These are phyloP conservation scores for Brachymystax lenok DNA, from an alignment of 2,797 vertebrate species.

Conservation along the genomic window DNA sequence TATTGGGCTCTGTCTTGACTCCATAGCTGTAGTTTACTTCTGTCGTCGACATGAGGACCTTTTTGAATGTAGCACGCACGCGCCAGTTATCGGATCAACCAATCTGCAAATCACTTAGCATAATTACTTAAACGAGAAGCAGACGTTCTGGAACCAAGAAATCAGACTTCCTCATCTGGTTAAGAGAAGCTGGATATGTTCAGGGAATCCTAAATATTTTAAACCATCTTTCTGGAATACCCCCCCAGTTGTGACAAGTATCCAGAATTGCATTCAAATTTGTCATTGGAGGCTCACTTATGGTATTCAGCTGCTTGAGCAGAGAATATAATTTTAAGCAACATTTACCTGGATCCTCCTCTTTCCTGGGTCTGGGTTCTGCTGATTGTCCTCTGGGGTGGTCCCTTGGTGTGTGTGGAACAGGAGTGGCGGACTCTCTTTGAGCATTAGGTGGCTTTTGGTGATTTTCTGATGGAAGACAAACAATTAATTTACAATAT, in stretches of 20 bases:
- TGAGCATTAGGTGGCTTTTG: constrained; percentile 15
- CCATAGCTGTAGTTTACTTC: too few species aligned
- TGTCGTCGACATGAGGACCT: too few species aligned
- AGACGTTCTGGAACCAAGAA: too few species aligned
- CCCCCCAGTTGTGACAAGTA: neutral
- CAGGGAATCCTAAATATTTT: too few species aligned
- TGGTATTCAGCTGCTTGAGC: neutral
- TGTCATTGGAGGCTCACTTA: neutral
- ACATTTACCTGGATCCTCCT: neutral
- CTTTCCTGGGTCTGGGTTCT: constrained; percentile 34
- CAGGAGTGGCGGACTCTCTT: neutral
- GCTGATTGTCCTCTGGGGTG: neutral
- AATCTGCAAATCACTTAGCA: too few species aligned
- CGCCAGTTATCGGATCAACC: too few species aligned
- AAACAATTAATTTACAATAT: neutral
- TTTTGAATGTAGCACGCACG: too few species aligned
- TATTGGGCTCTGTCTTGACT: too few species aligned
- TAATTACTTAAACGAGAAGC: too few species aligned
- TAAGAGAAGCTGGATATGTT: too few species aligned
- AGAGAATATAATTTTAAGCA: neutral
- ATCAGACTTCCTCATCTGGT: too few species aligned
- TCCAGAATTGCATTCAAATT: neutral
- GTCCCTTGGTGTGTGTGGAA: constrained; percentile 21
- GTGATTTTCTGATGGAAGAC: constrained; percentile 25
- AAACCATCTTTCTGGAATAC: too few species aligned